A percentile compares a stretch with the other conserved stretches of the same genome.
These are phyloP conservation scores for Enteromius fasciolatus DNA, from an alignment of 2,797 vertebrate genomes.

Conservation along the genomic window DNA sequence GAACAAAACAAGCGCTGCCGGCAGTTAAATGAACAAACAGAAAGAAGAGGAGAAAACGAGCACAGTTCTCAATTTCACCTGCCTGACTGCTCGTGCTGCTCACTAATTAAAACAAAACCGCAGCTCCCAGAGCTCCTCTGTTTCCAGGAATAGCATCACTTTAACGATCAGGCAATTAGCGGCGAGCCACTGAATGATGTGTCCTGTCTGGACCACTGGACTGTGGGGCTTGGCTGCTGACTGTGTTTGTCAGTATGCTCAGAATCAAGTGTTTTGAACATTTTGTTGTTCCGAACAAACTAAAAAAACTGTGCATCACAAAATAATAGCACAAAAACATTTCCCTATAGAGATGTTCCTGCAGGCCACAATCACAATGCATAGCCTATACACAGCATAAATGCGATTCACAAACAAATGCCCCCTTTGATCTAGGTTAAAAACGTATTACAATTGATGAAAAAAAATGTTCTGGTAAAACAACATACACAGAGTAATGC, in stretches of 20 bases:
- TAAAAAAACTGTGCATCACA: not conserved
- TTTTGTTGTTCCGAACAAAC: not conserved
- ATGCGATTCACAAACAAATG: not conserved
- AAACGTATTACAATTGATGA: not conserved
- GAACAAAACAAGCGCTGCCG: constrained; percentile 12
- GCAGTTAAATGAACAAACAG: constrained; percentile 44
- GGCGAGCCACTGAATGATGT: constrained; percentile 36
- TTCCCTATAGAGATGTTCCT: not conserved
- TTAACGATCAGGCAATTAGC: constrained; percentile 53
- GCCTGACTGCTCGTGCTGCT: constrained; percentile 50
- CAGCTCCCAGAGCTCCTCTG: constrained; percentile 36
- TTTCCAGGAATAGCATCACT: constrained; percentile 56
- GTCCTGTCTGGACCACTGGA: constrained; percentile 28
- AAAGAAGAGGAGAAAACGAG: constrained; percentile 43
- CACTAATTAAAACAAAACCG: constrained; percentile 65
- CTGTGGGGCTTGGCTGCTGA: constrained; percentile 11
- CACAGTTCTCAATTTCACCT: constrained; percentile 50
- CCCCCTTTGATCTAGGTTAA: not conserved
- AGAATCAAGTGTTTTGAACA: not conserved
- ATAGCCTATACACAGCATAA: not conserved
- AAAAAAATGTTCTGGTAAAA: not conserved
- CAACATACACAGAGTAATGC: not conserved
- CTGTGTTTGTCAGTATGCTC: not conserved
- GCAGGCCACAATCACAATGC: not conserved
- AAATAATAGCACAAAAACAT: not conserved